Conservation (phyloP, 2,888 invertebrate species). For the Leptopilina myrica region DNA sequence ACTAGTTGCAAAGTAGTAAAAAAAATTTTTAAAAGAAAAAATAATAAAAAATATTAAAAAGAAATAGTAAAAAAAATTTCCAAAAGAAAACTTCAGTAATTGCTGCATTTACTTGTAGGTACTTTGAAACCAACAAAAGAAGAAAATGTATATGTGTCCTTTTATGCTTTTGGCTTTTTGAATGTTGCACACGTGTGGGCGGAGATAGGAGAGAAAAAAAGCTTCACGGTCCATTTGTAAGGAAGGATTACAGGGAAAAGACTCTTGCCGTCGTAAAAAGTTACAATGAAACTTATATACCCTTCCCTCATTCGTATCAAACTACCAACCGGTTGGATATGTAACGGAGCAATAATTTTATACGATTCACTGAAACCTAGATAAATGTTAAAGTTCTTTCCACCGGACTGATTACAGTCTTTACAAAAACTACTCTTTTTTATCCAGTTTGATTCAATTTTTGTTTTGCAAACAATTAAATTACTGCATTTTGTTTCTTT, state of each 20-base stretch:
- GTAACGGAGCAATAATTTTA: conserved; percentile 33
- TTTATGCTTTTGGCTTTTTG: neutral
- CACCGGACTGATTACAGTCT: conserved; percentile 24
- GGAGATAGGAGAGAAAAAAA: conserved; percentile 18
- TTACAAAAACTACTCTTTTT: conserved; percentile 9
- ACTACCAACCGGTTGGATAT: neutral
- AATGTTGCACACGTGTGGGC: neutral
- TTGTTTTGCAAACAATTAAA: neutral
- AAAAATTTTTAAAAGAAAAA: too few relatives aligned
- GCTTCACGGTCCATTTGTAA: conserved; percentile 31
- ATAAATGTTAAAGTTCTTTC: conserved; percentile 39
- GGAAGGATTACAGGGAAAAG: conserved; percentile 31
- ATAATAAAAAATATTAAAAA: too few relatives aligned
- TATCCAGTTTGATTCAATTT: conserved; percentile 33
- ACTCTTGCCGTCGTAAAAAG: conserved; percentile 25
- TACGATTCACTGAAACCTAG: conserved; percentile 30
- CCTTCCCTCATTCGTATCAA: conserved; percentile 39
- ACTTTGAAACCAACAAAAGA: too few relatives aligned
- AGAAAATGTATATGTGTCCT: neutral
- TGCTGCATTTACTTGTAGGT: too few relatives aligned
- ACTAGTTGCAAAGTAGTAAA: too few relatives aligned
- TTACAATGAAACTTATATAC: conserved; percentile 36
- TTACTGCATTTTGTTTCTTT: neutral
- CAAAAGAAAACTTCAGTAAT: too few relatives aligned
- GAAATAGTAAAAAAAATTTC: too few relatives aligned